A percentile compares a stretch with the other conserved stretches of the same genome.
Evolutionary conservation across 1,140 invertebrate species (phyloP).

Genomic region (Cryptotermes secundus): DNA sequence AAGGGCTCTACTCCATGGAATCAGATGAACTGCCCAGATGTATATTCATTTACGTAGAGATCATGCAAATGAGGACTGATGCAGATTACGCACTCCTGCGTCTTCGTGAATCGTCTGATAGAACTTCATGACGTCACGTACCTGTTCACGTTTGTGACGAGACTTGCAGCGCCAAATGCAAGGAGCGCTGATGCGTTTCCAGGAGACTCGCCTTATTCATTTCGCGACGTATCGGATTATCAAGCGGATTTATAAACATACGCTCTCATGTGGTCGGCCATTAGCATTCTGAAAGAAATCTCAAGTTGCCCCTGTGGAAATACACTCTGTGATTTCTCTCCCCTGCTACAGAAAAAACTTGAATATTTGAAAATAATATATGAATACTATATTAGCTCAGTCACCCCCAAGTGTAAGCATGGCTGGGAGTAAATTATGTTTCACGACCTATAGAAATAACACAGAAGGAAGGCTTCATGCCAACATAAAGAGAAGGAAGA

Average conservation of each 20-base stretch:
- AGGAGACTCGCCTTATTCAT: neutral
- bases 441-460: neutral
- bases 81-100: too few species aligned
- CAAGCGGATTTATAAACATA: neutral
- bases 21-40: too few species aligned
- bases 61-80: too few species aligned
- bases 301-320: neutral
- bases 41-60: too few species aligned
- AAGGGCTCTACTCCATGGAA: too few species aligned
- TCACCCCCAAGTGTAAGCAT: neutral
- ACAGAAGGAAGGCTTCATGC: neutral
- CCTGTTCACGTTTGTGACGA: too few species aligned
- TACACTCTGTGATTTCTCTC: slow-evolving; percentile 15
- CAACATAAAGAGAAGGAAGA: neutral
- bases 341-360: neutral
- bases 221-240: neutral
- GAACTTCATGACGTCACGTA: too few species aligned
- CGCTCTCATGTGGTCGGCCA: neutral
- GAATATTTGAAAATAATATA: slow-evolving; percentile 17
- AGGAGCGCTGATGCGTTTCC: too few species aligned
- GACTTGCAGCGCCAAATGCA: too few species aligned
- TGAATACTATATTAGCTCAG: neutral
- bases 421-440: neutral
- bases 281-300: slow-evolving; percentile 12
- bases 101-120: too few species aligned